Evolutionary conservation across 1,140 invertebrate genomes (phyloP).

Genomic region (Aleiodes sp.): DNA sequence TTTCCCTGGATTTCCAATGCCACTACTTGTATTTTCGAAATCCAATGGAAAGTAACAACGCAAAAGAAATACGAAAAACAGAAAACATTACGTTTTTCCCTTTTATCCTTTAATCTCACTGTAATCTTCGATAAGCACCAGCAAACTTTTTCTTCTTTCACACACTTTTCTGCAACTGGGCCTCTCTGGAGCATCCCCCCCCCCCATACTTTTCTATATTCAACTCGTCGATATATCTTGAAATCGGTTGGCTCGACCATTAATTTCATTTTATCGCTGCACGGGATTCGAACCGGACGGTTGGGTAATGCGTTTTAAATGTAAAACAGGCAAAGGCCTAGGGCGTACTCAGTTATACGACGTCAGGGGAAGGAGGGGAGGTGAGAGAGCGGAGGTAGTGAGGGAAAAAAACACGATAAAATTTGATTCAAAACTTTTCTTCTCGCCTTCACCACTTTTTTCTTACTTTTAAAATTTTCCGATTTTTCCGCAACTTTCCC

Average conservation of each 20-base stretch:
- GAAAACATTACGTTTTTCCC: conserved; percentile 24
- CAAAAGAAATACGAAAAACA: too few relatives aligned
- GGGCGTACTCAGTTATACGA: conserved; percentile 10
- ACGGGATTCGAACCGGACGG: conserved; percentile 55
- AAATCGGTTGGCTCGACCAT: conserved; percentile 61
- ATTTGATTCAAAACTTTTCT: conserved; percentile 61
- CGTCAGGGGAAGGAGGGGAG: too few relatives aligned
- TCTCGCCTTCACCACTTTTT: conserved; percentile 18
- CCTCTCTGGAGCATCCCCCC: not conserved
- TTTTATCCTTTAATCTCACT: not conserved
- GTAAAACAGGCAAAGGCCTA: conserved; percentile 65
- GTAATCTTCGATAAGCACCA: conserved; percentile 34
- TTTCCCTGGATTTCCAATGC: too few relatives aligned
- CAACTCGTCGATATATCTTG: conserved; percentile 57
- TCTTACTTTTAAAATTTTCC: conserved; percentile 22
- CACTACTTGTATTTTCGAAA: too few relatives aligned
- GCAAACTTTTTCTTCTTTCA: conserved; percentile 7
- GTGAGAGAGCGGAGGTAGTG: too few relatives aligned
- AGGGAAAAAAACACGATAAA: conserved; percentile 57
- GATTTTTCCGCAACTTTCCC: not conserved
- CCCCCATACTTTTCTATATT: not conserved
- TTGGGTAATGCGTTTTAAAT: conserved; percentile 66
- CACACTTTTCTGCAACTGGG: not conserved
- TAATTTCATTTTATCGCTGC: conserved; percentile 66
- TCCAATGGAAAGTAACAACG: conserved; percentile 5